A percentile compares a stretch with the other conserved stretches of the same genome.
Evolutionary conservation across 1,140 invertebrate species (phyloP).

Genomic region (Leptopilina clavipes): DNA sequence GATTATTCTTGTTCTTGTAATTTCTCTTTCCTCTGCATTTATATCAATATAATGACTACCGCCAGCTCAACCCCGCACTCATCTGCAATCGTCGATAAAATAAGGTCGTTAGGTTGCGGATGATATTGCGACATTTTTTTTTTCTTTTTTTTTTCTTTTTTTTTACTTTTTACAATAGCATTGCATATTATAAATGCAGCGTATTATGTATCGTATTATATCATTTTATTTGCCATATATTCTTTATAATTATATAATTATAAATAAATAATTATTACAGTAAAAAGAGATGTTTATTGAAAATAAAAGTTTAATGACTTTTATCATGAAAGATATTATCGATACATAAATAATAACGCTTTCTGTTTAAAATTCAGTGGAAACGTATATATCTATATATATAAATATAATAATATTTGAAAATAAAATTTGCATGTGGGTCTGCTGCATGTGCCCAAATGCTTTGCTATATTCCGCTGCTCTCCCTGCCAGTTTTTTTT

Average conservation of each 20-base stretch:
- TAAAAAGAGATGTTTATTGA: not conserved
- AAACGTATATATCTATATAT: constrained; percentile 35
- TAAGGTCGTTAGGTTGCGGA: constrained; percentile 62
- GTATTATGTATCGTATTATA: constrained; percentile 43
- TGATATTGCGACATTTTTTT: constrained; percentile 53
- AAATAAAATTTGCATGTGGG: constrained; percentile 68
- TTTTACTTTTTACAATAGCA: constrained; percentile 33
- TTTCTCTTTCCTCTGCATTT: constrained; percentile 72
- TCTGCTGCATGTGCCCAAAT: constrained; percentile 73
- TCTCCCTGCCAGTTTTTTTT: constrained; percentile 58
- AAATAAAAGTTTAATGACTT: not conserved
- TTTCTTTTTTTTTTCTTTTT: no score
- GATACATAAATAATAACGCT: constrained; percentile 46
- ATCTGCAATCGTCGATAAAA: constrained; percentile 62
- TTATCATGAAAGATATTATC: constrained; percentile 44
- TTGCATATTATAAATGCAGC: constrained; percentile 44
- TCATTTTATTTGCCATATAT: constrained; percentile 9
- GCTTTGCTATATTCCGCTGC: constrained; percentile 71
- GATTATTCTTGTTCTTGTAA: constrained; percentile 69
- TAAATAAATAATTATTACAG: not conserved
- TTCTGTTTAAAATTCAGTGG: constrained; percentile 27
- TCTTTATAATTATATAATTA: no score
- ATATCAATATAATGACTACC: constrained; percentile 64
- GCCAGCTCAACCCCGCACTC: constrained; percentile 57
- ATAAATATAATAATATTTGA: no score